These are phyloP conservation scores for Gymnothorax javanicus DNA, from an alignment of 2,797 vertebrate genomes.

Conservation along the genomic window DNA sequence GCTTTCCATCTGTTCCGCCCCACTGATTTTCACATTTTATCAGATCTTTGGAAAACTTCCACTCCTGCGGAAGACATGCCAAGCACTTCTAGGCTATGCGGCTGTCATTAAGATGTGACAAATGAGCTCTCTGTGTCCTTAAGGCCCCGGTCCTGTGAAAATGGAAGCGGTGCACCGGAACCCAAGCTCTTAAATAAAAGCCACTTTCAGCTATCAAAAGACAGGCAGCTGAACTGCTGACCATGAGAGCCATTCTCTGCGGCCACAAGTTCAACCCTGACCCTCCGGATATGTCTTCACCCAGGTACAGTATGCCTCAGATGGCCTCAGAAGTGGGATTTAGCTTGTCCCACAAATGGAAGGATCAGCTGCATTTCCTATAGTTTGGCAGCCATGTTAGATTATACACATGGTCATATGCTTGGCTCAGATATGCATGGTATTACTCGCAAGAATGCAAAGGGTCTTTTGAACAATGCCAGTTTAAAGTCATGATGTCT, in stretches of 20 bases:
- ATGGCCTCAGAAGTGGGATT: neutral
- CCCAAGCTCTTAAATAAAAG: neutral
- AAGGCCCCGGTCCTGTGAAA: neutral
- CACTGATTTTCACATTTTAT: neutral
- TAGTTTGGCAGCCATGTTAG: neutral
- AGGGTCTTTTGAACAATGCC: neutral
- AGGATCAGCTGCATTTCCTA: neutral
- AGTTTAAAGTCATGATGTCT: neutral
- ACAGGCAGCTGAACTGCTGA: neutral
- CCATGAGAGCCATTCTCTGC: neutral
- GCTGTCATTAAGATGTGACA: conserved; percentile 8
- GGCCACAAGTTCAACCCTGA: neutral
- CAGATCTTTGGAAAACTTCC: neutral
- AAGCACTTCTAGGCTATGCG: neutral
- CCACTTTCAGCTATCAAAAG: neutral
- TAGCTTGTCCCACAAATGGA: neutral
- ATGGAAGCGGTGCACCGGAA: neutral
- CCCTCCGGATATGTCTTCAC: neutral
- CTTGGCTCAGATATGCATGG: neutral
- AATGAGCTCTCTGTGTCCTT: neutral
- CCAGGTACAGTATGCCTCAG: neutral
- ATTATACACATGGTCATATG: neutral
- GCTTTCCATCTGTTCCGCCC: neutral
- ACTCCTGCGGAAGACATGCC: neutral
- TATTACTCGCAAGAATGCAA: neutral